These are phyloP conservation scores for Drosophila triauraria DNA, from an alignment of 1,140 invertebrate genomes.

Conservation along the genomic window DNA sequence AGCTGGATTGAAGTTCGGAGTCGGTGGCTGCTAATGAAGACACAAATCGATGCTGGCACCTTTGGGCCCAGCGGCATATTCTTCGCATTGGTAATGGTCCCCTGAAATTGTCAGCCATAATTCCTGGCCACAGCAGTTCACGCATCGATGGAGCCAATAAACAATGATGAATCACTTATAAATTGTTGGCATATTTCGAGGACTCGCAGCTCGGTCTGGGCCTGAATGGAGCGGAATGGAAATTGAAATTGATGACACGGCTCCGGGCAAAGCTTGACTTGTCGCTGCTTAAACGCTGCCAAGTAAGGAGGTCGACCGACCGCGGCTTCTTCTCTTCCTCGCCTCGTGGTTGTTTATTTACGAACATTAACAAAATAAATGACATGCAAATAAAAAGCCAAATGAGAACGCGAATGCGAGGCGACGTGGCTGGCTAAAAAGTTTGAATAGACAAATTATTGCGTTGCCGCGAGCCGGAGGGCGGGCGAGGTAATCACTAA, in stretches of 20 bases:
- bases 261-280: slow-evolving; percentile 58
- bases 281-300: slow-evolving; percentile 56
- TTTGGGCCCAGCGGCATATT: slow-evolving; percentile 25
- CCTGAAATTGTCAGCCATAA: slow-evolving; percentile 70
- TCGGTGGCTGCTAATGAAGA: slow-evolving; percentile 41
- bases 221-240: slow-evolving; percentile 45
- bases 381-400: slow-evolving; percentile 75
- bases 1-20: background rate
- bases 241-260: slow-evolving; percentile 75
- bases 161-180: slow-evolving; percentile 83
- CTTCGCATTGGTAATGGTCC: slow-evolving; percentile 6
- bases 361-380: slow-evolving; percentile 82
- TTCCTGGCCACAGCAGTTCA: slow-evolving; percentile 59
- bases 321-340: background rate
- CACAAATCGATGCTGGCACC: slow-evolving; percentile 32
- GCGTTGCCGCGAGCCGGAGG: slow-evolving; percentile 10
- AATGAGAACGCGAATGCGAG: slow-evolving; percentile 35
- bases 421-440: slow-evolving; percentile 44
- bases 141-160: slow-evolving; percentile 79
- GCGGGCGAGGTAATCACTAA: slow-evolving; percentile 32
- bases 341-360: slow-evolving; percentile 67
- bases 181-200: slow-evolving; percentile 79
- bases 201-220: slow-evolving; percentile 40
- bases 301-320: slow-evolving; percentile 4
- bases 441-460: slow-evolving; percentile 80